Base-by-base conservation (phyloP, 2,113 vertebrate genomes). In the Notothenia rossii region DNA sequence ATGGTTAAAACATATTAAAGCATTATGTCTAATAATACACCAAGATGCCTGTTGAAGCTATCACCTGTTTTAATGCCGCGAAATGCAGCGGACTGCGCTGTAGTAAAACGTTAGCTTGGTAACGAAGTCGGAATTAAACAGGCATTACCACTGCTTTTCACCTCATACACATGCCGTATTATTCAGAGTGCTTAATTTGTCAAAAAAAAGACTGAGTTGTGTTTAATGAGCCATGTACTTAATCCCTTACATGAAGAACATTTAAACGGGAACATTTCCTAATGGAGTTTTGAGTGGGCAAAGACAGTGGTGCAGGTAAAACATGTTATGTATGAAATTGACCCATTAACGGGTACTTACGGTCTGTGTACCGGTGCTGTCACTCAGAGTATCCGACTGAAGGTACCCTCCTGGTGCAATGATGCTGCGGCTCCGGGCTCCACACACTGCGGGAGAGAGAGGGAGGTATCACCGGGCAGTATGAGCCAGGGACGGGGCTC, bases 281-380 rank as follows among this genome's bases (percentile, higher is more conserved):
- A 53, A 65, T 0, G 53, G 60, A 59, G 51, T 65, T 58, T 14
- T 51, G 65, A 64, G 22, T 7, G 2, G 3, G 20, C 5, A 20
- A 33, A 3, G 33, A 51, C 18, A 7, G 40, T 7, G 36, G 36
- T 40, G 36, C 36, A 40, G 7, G 36, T 40, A 40, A 40, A 40
- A 40, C 36, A 40, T 40, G 36, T 7, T 40, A 40, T 40, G 49
- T 14, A 62, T 45, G 11, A 49, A 68, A 62, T 7, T 40, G 15
- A 75, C 61, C 48, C 68, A 49, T 0, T 0, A n/a, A 1, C 3
- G 67, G 56, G 67, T 43, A 82, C 86, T 88, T 59, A 84, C 87
- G 1, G 65, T 18, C 10, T 54, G 49, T 1, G 67, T n/a, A 11
- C 14, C 15, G 62, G 62, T 50, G 60, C 43, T 55, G 46, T 22